A percentile compares a stretch with the other conserved stretches of the same genome.
phyloP scores from a whole-genome alignment of 2,888 invertebrate genomes.

The Folsomia manolachei region DNA sequence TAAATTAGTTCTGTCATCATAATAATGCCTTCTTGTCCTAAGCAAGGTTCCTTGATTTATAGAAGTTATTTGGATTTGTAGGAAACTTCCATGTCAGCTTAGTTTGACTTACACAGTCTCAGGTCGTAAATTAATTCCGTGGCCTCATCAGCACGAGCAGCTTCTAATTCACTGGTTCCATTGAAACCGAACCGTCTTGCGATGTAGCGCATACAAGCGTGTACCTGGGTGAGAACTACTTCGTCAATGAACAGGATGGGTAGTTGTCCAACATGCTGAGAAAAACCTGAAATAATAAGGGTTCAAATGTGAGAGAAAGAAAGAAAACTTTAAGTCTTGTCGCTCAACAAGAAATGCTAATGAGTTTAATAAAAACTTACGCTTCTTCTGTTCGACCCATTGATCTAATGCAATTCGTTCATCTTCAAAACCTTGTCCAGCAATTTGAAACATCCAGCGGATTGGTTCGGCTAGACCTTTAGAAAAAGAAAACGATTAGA shows the following conservation, averaged over 20 bases:
- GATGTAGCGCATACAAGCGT: constrained; percentile 25
- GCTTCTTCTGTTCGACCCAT: constrained; percentile 21
- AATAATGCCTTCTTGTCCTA: not conserved
- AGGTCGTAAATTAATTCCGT: constrained; percentile 30
- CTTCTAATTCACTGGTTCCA: constrained; percentile 26
- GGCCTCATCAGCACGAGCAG: constrained; percentile 30
- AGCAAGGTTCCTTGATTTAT: too few relatives aligned
- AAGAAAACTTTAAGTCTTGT: not conserved
- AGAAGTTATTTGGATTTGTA: too few relatives aligned
- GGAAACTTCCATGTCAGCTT: too few relatives aligned
- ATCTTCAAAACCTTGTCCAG: constrained; percentile 27
- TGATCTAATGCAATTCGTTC: constrained; percentile 26
- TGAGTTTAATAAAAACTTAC: constrained; percentile 11
- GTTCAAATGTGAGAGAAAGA: not conserved
- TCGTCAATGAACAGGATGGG: constrained; percentile 28
- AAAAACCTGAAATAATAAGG: constrained; percentile 20
- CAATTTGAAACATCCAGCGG: constrained; percentile 26
- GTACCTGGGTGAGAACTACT: constrained; percentile 27
- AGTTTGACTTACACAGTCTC: constrained; percentile 23
- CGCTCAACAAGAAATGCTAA: too few relatives aligned
- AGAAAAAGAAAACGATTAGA: too few relatives aligned
- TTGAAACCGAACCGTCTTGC: constrained; percentile 29
- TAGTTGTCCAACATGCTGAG: constrained; percentile 28
- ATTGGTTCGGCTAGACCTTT: constrained; percentile 23
- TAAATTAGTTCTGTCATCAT: not conserved